phyloP scores from a whole-genome alignment of 2,113 vertebrate species.

The Nanorana parkeri region DNA sequence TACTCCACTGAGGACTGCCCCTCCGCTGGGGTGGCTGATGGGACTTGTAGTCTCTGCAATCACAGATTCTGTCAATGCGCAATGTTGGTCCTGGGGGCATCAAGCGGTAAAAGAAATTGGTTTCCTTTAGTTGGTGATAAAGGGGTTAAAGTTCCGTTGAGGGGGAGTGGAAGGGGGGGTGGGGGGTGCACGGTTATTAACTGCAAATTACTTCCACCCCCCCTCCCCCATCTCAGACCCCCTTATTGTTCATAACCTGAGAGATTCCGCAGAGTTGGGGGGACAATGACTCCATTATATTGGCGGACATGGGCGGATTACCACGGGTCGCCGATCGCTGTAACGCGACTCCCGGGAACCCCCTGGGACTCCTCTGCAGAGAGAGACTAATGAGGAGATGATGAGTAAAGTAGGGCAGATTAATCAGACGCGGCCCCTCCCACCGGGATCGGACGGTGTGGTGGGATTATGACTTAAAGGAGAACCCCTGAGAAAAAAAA shows the following conservation, averaged over 20 bases:
- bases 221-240: neutral
- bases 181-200: constrained; percentile 2
- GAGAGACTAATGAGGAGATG: constrained; percentile 39
- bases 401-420: constrained; percentile 17
- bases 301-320: neutral
- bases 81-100: no score
- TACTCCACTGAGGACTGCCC: no score
- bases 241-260: constrained; percentile 6
- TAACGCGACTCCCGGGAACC: constrained; percentile 21
- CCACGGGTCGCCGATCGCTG: constrained; percentile 19
- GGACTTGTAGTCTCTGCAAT: no score
- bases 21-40: no score
- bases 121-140: neutral
- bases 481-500: no score
- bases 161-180: neutral
- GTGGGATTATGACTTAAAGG: no score
- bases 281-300: constrained; percentile 47
- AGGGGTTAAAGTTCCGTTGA: neutral
- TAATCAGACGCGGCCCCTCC: neutral
- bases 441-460: no score
- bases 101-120: no score
- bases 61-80: no score
- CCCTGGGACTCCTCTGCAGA: constrained; percentile 2
- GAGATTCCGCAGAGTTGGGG: neutral
- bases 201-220: neutral